phyloP scores from a whole-genome alignment of 1,140 invertebrate species.

The Zaprionus lachaisei region DNA sequence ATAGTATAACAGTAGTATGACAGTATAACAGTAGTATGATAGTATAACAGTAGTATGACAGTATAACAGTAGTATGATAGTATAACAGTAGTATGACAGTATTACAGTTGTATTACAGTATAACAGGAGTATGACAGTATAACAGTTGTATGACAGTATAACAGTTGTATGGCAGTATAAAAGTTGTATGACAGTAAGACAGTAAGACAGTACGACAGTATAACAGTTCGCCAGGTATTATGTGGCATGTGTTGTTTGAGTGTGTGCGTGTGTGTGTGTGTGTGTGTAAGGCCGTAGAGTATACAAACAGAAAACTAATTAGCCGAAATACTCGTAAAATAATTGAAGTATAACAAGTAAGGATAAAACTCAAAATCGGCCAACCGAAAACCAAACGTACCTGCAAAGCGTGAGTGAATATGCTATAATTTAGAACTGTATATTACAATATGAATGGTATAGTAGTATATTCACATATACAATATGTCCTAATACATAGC shows the following conservation, averaged over 20 bases:
- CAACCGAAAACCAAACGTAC: conserved; percentile 50
- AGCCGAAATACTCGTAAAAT: conserved; percentile 59
- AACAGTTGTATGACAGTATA: background rate
- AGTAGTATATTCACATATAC: background rate
- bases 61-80: background rate
- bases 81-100: background rate
- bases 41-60: no score
- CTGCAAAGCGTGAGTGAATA: conserved; percentile 4
- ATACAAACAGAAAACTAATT: conserved; percentile 76
- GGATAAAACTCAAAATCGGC: conserved; percentile 41
- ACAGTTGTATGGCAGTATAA: background rate
- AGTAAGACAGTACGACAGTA: conserved; percentile 1
- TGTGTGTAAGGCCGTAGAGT: conserved; percentile 44
- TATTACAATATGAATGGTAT: background rate
- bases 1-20: conserved; percentile 9
- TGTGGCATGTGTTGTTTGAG: conserved; percentile 27
- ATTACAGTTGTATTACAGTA: conserved; percentile 32
- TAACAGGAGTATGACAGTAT: conserved; percentile 1
- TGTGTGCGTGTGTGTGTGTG: conserved; percentile 15
- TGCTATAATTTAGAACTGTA: background rate
- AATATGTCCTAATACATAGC: no score
- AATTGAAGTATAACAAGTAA: conserved; percentile 35
- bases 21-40: background rate
- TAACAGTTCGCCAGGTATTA: conserved; percentile 6
- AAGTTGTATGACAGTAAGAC: conserved; percentile 34